Percentiles rank a stretch among this genome's conserved stretches.
Evolutionary conservation across 1,140 invertebrate species (phyloP).

Genomic region (Tetramorium alpestre): DNA sequence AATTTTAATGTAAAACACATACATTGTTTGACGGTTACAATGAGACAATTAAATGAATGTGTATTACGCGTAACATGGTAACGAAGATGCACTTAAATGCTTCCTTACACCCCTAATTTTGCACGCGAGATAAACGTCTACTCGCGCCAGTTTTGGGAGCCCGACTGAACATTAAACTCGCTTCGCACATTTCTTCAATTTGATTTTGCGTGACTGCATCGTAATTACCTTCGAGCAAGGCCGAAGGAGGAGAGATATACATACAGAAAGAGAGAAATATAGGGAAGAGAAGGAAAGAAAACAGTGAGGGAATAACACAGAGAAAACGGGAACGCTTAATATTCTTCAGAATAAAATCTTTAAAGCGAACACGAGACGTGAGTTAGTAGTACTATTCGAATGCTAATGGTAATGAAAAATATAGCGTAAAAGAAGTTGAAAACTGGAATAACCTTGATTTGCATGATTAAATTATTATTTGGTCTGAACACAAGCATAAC

Average conservation of each 20-base stretch:
- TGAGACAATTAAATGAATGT: slow-evolving; percentile 32
- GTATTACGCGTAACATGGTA: slow-evolving; percentile 40
- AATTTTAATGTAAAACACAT: background rate
- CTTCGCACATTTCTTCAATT: slow-evolving; percentile 60
- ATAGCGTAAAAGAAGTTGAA: background rate
- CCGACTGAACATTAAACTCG: slow-evolving; percentile 48
- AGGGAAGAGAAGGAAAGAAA: background rate
- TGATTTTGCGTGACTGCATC: slow-evolving; percentile 59
- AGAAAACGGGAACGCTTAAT: slow-evolving; percentile 17
- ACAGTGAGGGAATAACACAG: background rate
- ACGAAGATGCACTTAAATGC: slow-evolving; percentile 52
- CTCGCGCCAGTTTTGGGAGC: slow-evolving; percentile 3
- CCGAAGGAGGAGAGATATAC: slow-evolving; percentile 6
- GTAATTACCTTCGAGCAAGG: slow-evolving; percentile 48
- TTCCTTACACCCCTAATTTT: slow-evolving; percentile 58
- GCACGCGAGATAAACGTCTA: slow-evolving; percentile 51
- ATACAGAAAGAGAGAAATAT: background rate
- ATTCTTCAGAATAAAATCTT: slow-evolving; percentile 28
- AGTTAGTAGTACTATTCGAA: background rate
- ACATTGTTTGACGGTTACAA: slow-evolving; percentile 2
- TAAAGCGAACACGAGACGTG: background rate
- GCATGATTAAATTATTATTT: background rate
- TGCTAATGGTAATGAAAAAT: background rate
- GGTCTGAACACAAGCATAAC: background rate
- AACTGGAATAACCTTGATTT: background rate